Percentiles rank a stretch among this genome's conserved stretches.
These are phyloP conservation scores for Ditylenchus dipsaci DNA, from an alignment of 1,140 invertebrate genomes.

Conservation along the genomic window DNA sequence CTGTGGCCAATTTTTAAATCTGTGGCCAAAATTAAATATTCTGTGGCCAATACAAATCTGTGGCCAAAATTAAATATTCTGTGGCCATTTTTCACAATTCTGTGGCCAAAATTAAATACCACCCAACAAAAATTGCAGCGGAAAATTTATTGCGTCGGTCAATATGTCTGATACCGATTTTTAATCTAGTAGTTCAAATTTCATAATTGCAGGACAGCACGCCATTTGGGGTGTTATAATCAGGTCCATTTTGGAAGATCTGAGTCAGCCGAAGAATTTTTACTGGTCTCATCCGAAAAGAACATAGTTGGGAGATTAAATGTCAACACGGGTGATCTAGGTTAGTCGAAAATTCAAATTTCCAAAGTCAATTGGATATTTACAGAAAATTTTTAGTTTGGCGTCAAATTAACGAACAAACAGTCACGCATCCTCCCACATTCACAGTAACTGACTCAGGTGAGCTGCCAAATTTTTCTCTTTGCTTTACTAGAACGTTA, in stretches of 20 bases:
- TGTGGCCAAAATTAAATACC: too few relatives aligned
- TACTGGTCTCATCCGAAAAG: slow-evolving; percentile 23
- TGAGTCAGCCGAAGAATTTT: slow-evolving; percentile 22
- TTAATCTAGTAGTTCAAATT: background rate
- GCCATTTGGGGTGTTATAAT: slow-evolving; percentile 34
- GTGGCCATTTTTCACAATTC: too few relatives aligned
- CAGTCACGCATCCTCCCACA: background rate
- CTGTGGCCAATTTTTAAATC: too few relatives aligned
- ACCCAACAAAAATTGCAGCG: too few relatives aligned
- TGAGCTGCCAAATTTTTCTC: background rate
- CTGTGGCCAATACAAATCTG: too few relatives aligned
- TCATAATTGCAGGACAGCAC: slow-evolving; percentile 26
- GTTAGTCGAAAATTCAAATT: slow-evolving; percentile 27
- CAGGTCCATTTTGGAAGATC: slow-evolving; percentile 24
- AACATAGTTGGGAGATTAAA: slow-evolving; percentile 35
- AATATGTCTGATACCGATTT: too few relatives aligned
- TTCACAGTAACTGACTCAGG: background rate
- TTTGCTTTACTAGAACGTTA: background rate
- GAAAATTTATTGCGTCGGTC: too few relatives aligned
- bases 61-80: too few relatives aligned
- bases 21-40: too few relatives aligned
- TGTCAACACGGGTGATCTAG: slow-evolving; percentile 38
- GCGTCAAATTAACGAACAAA: slow-evolving; percentile 41
- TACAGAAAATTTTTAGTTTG: slow-evolving; percentile 40
- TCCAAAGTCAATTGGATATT: too few relatives aligned